Base-by-base conservation (phyloP, 2,797 vertebrate species). In the Melanotaenia trifasciata region DNA sequence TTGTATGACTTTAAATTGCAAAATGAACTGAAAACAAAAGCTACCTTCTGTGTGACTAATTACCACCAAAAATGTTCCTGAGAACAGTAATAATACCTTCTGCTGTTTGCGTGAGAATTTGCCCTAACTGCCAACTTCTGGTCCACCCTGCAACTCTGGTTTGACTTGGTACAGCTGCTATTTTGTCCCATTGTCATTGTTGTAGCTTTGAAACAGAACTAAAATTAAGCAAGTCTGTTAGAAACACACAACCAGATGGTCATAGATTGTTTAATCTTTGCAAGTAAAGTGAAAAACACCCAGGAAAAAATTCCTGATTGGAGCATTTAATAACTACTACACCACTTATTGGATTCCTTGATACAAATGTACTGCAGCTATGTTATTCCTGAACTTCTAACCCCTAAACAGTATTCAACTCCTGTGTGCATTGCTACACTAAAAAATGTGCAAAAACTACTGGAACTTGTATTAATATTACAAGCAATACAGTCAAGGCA, bases 401-500 rank as follows among this genome's bases (percentile, higher is more conserved):
- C 45, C 45, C 20, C n/a, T 51, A 22, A 22, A 22, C n/a, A 11
- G 47, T 51, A 24, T 51, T 51, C 22, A 8, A 24, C n/a, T 22
- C 47, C 47, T 51, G n/a, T 22, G n/a, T 51, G 22, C n/a, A 24
- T 51, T 8, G 4, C 4, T 22, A 24, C 20, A 50, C 38, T 43
- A 43, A 45, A 6, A 43, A 5, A 1, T 4, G 40, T 13, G 14
- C 40, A 43, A 16, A 43, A 43, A 18, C 24, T 14, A 26, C 43
- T 60, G 20, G 43, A 20, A 53, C 18, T n/a, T 22, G 47, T 22
- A 50, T 50, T 10, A n/a, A 32, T 35, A 65, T 22, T 32, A 56
- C 24, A 57, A 58, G 40, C 54, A 53, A 32, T 26, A 28, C 32
- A 47, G 38, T 71, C 32, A 61, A 36, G 33, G 53, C 58, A 64